phyloP scores from a whole-genome alignment of 2,888 invertebrate species.

The Thyatira batis region DNA sequence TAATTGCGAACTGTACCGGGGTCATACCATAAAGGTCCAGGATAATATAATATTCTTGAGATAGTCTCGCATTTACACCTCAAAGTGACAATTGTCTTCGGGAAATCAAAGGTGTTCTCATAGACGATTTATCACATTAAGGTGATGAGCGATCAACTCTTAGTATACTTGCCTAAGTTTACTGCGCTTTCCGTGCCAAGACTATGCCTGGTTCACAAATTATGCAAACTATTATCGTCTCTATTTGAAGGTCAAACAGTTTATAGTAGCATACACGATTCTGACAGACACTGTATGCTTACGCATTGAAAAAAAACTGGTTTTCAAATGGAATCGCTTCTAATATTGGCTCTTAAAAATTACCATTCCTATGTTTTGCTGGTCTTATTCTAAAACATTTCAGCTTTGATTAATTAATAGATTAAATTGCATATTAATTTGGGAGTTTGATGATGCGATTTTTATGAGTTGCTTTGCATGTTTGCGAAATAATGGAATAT shows the following conservation, averaged over 20 bases:
- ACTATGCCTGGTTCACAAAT: neutral
- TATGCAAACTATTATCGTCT: constrained; percentile 1
- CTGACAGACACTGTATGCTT: neutral
- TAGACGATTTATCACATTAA: neutral
- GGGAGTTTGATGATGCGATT: neutral
- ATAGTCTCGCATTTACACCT: too few species aligned
- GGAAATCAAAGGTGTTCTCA: too few species aligned
- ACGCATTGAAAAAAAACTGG: constrained; percentile 20
- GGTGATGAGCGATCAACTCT: neutral
- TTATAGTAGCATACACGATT: neutral
- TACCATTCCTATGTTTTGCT: constrained; percentile 20
- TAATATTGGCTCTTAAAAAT: constrained; percentile 25
- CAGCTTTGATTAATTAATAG: neutral
- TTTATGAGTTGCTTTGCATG: neutral
- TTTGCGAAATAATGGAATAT: neutral
- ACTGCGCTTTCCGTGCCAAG: neutral
- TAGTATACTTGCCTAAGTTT: neutral
- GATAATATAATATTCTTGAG: too few species aligned
- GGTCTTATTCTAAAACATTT: constrained; percentile 2
- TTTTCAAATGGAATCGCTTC: constrained; percentile 29
- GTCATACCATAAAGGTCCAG: too few species aligned
- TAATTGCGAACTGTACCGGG: too few species aligned
- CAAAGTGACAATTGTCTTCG: too few species aligned
- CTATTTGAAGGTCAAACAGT: neutral
- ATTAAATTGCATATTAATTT: neutral